Evolutionary conservation across 2,113 vertebrate species (phyloP).

Genomic region (Gadus macrocephalus): DNA sequence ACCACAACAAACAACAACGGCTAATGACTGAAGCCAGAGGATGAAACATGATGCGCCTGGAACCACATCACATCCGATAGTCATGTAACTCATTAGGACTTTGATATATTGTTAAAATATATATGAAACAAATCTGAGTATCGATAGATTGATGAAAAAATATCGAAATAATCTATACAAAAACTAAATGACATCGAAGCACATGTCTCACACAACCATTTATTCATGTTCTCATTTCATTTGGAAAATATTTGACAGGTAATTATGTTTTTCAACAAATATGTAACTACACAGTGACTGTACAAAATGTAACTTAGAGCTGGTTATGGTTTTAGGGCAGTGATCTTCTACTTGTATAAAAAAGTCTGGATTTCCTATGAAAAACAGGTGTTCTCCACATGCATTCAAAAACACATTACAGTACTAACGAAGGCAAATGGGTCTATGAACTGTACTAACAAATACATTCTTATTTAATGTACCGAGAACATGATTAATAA

Average conservation of each 20-base stretch:
- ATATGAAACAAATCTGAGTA: not conserved
- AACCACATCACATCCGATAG: too few species aligned
- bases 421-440: conserved; percentile 77
- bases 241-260: conserved; percentile 56
- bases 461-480: conserved; percentile 69
- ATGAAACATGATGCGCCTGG: too few species aligned
- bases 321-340: conserved; percentile 46
- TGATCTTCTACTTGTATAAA: conserved; percentile 66
- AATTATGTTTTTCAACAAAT: conserved; percentile 57
- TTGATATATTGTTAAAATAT: too few species aligned
- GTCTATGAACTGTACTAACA: conserved; percentile 85
- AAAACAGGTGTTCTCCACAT: conserved; percentile 71
- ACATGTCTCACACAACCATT: conserved; percentile 54
- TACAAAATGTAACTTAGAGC: conserved; percentile 54
- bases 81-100: too few species aligned
- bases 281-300: conserved; percentile 59
- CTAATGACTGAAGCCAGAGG: too few species aligned
- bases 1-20: too few species aligned
- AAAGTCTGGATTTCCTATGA: conserved; percentile 80
- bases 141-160: not conserved
- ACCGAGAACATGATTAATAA: conserved; percentile 72
- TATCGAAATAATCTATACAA: not conserved
- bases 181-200: conserved; percentile 25
- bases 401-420: conserved; percentile 83
- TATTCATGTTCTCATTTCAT: conserved; percentile 61